phyloP scores from a whole-genome alignment of 1,140 invertebrate species.

The Pristionchus pacificus region DNA sequence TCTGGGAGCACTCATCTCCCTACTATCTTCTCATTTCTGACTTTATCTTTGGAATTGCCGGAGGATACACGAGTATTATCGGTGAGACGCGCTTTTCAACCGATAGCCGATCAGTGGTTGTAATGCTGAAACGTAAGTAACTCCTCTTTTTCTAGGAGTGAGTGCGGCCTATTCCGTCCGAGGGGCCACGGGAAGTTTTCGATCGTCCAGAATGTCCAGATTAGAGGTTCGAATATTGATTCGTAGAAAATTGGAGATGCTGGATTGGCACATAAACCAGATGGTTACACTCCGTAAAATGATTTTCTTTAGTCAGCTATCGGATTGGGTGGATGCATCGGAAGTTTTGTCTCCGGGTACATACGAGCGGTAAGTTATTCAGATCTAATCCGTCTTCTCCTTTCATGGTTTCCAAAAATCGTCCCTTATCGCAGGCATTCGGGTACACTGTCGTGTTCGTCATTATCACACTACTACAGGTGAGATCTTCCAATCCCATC shows the following conservation, averaged over 20 bases:
- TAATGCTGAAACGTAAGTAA: neutral
- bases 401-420: neutral
- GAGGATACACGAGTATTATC: neutral
- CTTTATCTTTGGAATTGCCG: neutral
- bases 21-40: neutral
- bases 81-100: too few species aligned
- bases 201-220: neutral
- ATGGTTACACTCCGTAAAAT: neutral
- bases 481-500: too few species aligned
- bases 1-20: neutral
- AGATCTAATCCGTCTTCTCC: neutral
- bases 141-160: too few species aligned
- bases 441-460: neutral
- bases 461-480: neutral
- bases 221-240: neutral
- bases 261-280: neutral
- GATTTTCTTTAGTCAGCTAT: neutral
- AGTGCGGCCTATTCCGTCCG: neutral
- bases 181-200: neutral
- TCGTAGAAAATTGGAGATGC: too few species aligned
- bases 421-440: neutral
- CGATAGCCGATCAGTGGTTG: neutral
- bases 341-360: neutral
- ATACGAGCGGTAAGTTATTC: neutral
- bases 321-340: neutral